Conservation (phyloP, 1,140 invertebrate genomes). For the Holotrichia oblita region DNA sequence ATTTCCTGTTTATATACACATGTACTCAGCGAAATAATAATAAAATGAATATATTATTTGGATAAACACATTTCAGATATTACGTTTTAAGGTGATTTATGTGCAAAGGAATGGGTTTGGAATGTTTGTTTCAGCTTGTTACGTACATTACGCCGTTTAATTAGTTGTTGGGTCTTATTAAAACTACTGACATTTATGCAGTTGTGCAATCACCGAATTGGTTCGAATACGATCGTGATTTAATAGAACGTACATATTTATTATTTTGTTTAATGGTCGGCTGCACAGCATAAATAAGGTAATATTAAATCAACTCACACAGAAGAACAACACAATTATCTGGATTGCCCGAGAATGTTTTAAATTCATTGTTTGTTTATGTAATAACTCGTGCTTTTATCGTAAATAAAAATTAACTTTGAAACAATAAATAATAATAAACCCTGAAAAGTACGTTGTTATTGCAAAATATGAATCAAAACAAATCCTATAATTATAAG, state of each 20-base stretch:
- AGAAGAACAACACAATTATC: too few relatives aligned
- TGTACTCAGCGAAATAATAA: conserved; percentile 1
- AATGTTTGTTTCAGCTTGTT: neutral
- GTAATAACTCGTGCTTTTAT: too few relatives aligned
- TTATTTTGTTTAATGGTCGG: neutral
- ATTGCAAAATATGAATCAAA: too few relatives aligned
- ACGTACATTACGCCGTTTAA: neutral
- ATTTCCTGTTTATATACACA: conserved; percentile 7
- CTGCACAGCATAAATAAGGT: neutral
- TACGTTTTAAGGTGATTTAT: conserved; percentile 17
- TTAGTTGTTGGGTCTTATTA: neutral
- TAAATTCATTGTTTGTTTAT: too few relatives aligned
- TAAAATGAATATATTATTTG: conserved; percentile 12
- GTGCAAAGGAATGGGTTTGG: neutral
- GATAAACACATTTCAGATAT: conserved; percentile 21
- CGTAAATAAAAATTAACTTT: too few relatives aligned
- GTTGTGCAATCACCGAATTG: neutral
- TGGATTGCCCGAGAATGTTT: too few relatives aligned
- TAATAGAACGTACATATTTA: neutral
- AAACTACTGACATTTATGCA: neutral
- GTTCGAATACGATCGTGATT: neutral
- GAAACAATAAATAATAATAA: too few relatives aligned
- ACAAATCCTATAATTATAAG: too few relatives aligned
- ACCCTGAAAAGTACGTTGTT: too few relatives aligned
- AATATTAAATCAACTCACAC: neutral